phyloP scores from a whole-genome alignment of 2,797 vertebrate genomes.

The Mionectes olivaceus region DNA sequence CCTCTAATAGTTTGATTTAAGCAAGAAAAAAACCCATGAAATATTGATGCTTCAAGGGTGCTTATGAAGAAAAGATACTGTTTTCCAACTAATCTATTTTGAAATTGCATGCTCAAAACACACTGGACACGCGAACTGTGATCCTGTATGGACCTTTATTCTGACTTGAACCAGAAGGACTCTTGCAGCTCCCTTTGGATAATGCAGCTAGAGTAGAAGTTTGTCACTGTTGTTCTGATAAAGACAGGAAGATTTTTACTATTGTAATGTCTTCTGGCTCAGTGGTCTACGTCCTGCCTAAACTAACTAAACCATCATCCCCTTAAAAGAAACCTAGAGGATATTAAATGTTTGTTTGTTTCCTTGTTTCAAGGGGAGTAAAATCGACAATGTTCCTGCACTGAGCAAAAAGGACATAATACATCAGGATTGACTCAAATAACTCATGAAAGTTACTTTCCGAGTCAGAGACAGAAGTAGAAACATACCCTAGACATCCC shows the following conservation, averaged over 20 bases:
- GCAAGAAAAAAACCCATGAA: neutral
- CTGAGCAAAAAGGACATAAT: neutral
- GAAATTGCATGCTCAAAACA: conserved; percentile 17
- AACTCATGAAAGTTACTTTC: neutral
- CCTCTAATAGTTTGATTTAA: neutral
- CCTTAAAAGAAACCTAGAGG: neutral
- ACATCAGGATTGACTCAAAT: neutral
- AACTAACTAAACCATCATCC: neutral
- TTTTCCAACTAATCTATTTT: neutral
- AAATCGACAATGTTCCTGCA: neutral
- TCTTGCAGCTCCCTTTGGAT: neutral
- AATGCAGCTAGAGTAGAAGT: neutral
- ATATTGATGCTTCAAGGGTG: neutral
- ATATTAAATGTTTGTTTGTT: neutral
- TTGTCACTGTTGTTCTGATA: neutral
- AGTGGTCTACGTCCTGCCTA: neutral
- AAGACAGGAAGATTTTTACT: neutral
- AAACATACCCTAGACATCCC: neutral
- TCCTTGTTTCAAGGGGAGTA: neutral
- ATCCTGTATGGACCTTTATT: neutral
- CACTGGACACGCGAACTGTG: neutral
- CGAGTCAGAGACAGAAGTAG: neutral
- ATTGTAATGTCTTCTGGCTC: neutral
- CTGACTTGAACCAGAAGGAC: neutral
- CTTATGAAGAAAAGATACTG: conserved; percentile 6